Conservation (phyloP, 2,888 invertebrate species). For the Pachliopta kotzebuea region DNA sequence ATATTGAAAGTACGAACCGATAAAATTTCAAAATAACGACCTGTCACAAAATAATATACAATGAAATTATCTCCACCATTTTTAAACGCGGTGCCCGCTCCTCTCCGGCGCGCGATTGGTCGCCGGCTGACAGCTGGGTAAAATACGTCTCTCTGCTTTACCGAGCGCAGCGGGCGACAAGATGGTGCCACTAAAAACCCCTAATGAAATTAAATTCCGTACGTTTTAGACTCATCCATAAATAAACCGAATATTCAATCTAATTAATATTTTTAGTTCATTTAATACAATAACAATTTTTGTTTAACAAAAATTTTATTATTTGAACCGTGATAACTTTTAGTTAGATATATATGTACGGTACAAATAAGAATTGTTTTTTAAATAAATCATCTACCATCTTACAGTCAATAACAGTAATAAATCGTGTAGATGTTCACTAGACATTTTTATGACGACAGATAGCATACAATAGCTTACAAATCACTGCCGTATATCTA, state of each 20-base stretch:
- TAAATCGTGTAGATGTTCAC: conserved; percentile 57
- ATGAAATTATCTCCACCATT: conserved; percentile 79
- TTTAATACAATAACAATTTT: background rate
- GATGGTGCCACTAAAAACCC: conserved; percentile 74
- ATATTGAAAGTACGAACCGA: conserved; percentile 66
- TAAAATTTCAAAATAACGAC: conserved; percentile 78
- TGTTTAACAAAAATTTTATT: no score
- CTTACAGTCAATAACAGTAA: conserved; percentile 46
- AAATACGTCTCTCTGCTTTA: conserved; percentile 66
- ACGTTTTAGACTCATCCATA: conserved; percentile 76
- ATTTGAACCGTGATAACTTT: background rate
- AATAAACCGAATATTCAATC: conserved; percentile 71
- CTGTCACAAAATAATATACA: conserved; percentile 80
- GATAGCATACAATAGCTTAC: conserved; percentile 61
- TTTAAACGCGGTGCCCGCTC: conserved; percentile 68
- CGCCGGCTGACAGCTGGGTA: conserved; percentile 72
- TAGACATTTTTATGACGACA: conserved; percentile 64
- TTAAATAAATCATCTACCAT: conserved; percentile 3
- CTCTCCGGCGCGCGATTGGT: conserved; percentile 61
- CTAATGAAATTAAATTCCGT: conserved; percentile 81
- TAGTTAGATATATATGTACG: conserved; percentile 31
- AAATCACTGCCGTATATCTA: conserved; percentile 65
- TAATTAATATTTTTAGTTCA: background rate
- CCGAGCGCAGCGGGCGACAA: conserved; percentile 75
- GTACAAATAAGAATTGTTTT: conserved; percentile 20